Conservation (phyloP, 2,113 vertebrate genomes). For the Grantiella picta region DNA sequence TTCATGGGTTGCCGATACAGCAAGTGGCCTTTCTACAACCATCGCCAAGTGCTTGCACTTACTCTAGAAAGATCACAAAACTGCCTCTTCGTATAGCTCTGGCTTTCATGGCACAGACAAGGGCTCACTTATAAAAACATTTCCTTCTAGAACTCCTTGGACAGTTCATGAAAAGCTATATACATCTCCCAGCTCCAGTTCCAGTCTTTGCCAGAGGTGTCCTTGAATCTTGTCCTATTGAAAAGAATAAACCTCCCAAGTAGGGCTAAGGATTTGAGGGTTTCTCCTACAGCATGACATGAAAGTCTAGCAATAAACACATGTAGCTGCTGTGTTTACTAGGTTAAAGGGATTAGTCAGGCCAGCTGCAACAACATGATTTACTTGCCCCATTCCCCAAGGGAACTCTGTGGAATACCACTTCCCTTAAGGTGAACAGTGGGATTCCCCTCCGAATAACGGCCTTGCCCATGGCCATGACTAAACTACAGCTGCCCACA, state of each 20-base stretch:
- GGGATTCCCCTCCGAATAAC: not conserved
- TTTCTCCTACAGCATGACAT: not conserved
- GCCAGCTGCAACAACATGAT: constrained; percentile 38
- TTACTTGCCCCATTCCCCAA: not conserved
- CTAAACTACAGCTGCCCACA: not conserved
- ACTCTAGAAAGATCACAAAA: not conserved
- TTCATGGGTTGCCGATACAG: not conserved
- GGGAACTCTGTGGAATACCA: not conserved
- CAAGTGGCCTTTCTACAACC: not conserved
- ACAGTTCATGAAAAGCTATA: not conserved
- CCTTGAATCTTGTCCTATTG: constrained; percentile 1
- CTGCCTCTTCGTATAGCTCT: not conserved
- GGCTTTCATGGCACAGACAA: not conserved
- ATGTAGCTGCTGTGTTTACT: not conserved
- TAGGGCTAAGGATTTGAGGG: not conserved
- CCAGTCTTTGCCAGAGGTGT: not conserved
- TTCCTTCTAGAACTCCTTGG: not conserved
- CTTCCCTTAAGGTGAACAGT: not conserved
- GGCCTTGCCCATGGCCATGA: not conserved
- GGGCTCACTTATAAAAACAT: not conserved
- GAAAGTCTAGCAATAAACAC: constrained; percentile 41
- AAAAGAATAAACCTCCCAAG: constrained; percentile 50
- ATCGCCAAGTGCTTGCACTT: not conserved
- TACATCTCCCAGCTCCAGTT: not conserved
- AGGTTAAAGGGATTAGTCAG: constrained; percentile 30